Base-by-base conservation (phyloP, 2,113 vertebrate genomes). In the Toxostoma redivivum region DNA sequence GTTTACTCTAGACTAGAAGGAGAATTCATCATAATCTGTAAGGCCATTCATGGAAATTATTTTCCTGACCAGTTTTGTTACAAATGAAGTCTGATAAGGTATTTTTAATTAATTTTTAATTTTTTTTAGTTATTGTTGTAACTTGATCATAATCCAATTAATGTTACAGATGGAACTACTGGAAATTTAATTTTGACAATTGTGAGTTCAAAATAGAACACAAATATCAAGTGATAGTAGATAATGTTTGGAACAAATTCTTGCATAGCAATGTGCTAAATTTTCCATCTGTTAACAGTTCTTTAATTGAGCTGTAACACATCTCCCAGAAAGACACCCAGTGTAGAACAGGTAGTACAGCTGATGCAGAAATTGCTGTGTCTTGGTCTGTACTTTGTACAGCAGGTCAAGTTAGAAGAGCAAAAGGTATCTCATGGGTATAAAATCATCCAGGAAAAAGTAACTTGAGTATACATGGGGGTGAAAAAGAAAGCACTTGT, bases 211-310 rank as follows among this genome's bases (percentile, higher is more conserved):
- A 72, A 87, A 45, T 16, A 84, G 72, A 86, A 51, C 12, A 40
- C 25, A 87, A 87, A 76, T 87, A 81, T 94, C 66, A 82, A 94
- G 25, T 72, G 66, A 91, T 74, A 79, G 56, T 42, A 89, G 83
- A 65, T 91, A 85, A 76, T 18, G 10, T 82, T 85, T 94, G 81
- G 78, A 95, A 80, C 17, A 48, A 94, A 90, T 82, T 76, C 23
- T 5, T 3, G 53, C 47, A 51, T n/a, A 91, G 40, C 11, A 56
- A 24, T 42, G 65, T 76, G 69, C 72, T 87, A 48, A 65, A 65
- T 89, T 95, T 91, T 95, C 73, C 86, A 82, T 89, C 81, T 85
- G 61, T 64, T 91, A 50, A 50, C n/a, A 76, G 40, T 45, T 91
- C 61, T 94, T 92, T 84, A 88, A 56, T 8, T 71, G 45, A 89